Percentiles rank a stretch among this genome's conserved stretches.
phyloP scores from a whole-genome alignment of 2,113 vertebrate genomes.

The Amia ocellicauda region DNA sequence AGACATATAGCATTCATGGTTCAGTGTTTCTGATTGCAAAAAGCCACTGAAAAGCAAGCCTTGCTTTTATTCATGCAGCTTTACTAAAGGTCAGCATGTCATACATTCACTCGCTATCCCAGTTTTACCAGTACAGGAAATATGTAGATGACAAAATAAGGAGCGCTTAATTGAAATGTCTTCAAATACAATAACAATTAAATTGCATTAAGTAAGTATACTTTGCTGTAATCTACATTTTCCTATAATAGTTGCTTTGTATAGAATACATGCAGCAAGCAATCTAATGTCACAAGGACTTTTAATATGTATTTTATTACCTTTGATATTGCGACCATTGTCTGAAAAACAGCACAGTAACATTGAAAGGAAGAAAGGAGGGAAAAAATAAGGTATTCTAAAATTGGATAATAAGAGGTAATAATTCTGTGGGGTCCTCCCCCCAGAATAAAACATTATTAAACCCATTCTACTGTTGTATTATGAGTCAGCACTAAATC shows the following conservation, averaged over 20 bases:
- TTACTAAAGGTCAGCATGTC: slow-evolving; percentile 21
- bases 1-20: not conserved
- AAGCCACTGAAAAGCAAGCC: not conserved
- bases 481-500: too few species aligned
- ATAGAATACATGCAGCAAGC: slow-evolving; percentile 64
- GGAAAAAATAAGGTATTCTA: slow-evolving; percentile 50
- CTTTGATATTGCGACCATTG: slow-evolving; percentile 92
- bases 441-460: slow-evolving; percentile 1
- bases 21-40: not conserved
- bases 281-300: slow-evolving; percentile 60
- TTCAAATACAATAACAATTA: slow-evolving; percentile 6
- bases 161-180: not conserved
- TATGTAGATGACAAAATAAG: slow-evolving; percentile 3
- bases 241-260: slow-evolving; percentile 29
- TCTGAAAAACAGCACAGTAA: slow-evolving; percentile 78
- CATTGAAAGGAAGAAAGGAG: slow-evolving; percentile 51
- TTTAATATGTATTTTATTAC: slow-evolving; percentile 69
- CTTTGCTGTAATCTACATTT: slow-evolving; percentile 16
- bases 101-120: slow-evolving; percentile 14
- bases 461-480: too few species aligned
- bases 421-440: too few species aligned
- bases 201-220: not conserved
- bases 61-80: slow-evolving; percentile 40
- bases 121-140: not conserved
- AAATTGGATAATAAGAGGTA: slow-evolving; percentile 11